Conservation (phyloP, 1,140 invertebrate species). For the Zaprionus taronus region DNA sequence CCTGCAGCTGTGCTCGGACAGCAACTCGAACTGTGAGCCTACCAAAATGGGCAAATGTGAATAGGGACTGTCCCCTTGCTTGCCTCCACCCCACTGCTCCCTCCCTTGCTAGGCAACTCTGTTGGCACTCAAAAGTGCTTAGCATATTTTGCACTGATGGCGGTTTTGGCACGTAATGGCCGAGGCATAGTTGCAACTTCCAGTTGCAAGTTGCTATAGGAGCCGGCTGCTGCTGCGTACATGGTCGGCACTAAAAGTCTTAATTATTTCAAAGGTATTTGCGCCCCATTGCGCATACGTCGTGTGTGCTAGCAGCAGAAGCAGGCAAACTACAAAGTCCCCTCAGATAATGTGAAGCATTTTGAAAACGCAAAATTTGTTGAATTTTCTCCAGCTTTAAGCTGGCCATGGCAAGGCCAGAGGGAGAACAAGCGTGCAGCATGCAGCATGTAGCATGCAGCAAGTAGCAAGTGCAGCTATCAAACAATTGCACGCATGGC, state of each 20-base stretch:
- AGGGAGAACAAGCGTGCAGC: background rate
- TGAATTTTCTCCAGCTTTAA: background rate
- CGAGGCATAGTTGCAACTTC: conserved; percentile 33
- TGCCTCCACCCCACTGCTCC: too few relatives aligned
- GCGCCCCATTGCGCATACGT: conserved; percentile 38
- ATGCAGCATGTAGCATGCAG: background rate
- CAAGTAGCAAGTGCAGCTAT: conserved; percentile 47
- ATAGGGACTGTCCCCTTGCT: background rate
- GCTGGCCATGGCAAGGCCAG: background rate
- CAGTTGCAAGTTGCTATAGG: conserved; percentile 20
- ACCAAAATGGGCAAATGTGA: conserved; percentile 3
- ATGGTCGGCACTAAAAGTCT: conserved; percentile 57
- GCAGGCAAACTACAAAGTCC: background rate
- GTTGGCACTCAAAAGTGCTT: conserved; percentile 58
- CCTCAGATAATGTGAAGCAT: background rate
- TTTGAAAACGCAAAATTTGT: conserved; percentile 4
- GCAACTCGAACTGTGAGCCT: conserved; percentile 9
- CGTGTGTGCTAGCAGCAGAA: conserved; percentile 2
- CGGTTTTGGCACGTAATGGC: conserved; percentile 53
- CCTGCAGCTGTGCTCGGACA: background rate
- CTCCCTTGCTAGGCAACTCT: background rate
- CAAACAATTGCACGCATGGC: conserved; percentile 68
- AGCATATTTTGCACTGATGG: conserved; percentile 67
- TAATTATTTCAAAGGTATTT: conserved; percentile 70
- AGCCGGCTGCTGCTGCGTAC: background rate